These are phyloP conservation scores for Teleogryllus oceanicus DNA, from an alignment of 2,888 invertebrate genomes.

Conservation along the genomic window DNA sequence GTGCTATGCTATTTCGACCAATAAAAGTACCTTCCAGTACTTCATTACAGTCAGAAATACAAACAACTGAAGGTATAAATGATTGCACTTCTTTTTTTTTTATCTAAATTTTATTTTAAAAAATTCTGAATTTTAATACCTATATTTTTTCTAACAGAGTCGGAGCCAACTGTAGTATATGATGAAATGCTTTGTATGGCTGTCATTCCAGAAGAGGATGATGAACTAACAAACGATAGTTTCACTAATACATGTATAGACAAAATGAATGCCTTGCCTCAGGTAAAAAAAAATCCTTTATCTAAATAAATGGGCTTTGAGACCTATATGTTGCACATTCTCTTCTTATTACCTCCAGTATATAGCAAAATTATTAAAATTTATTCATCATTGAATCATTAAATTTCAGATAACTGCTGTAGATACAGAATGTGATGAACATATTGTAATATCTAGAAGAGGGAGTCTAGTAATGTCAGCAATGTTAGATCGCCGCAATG, in stretches of 20 bases:
- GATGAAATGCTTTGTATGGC: not conserved
- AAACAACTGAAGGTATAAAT: too few relatives aligned
- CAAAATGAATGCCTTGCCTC: too few relatives aligned
- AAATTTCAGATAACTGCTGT: not conserved
- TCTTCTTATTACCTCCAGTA: too few relatives aligned
- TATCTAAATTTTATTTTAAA: too few relatives aligned
- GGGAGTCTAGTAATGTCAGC: constrained; percentile 32
- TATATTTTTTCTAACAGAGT: not conserved
- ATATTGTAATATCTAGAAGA: constrained; percentile 26
- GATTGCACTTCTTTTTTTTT: too few relatives aligned
- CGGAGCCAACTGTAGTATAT: not conserved
- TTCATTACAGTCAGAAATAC: too few relatives aligned
- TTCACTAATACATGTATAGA: too few relatives aligned
- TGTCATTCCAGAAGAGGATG: constrained; percentile 12
- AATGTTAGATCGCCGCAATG: constrained; percentile 27
- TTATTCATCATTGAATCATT: not conserved
- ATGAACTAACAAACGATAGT: not conserved
- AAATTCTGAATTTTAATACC: too few relatives aligned
- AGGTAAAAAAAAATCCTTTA: too few relatives aligned
- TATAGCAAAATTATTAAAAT: too few relatives aligned
- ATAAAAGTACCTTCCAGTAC: not conserved
- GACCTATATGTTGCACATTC: too few relatives aligned
- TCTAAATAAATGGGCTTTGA: too few relatives aligned
- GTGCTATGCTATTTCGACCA: constrained; percentile 57
- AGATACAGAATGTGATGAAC: constrained; percentile 30